Evolutionary conservation across 2,888 invertebrate species (phyloP).

Genomic region (Lacanobia wlatinum): DNA sequence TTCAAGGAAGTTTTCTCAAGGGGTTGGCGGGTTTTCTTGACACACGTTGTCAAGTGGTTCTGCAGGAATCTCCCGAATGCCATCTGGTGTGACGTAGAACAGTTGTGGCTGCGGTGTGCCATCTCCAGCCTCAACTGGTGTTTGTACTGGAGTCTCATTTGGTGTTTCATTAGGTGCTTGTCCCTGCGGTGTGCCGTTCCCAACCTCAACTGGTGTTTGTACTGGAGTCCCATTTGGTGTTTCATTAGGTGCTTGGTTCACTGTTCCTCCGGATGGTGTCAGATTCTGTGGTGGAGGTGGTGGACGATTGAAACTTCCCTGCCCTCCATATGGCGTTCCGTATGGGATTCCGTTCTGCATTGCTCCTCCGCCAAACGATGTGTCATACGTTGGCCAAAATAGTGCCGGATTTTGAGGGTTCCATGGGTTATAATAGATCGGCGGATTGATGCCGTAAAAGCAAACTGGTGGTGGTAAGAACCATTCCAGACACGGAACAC

Average conservation of each 20-base stretch:
- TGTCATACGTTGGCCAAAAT: no score
- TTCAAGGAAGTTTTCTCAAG: neutral
- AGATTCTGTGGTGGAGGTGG: neutral
- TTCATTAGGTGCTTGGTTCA: neutral
- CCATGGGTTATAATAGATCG: no score
- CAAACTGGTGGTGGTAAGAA: no score
- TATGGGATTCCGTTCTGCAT: no score
- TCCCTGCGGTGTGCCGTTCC: no score
- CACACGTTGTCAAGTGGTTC: neutral
- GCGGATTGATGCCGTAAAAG: no score
- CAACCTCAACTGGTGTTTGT: neutral
- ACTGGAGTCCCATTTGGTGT: neutral
- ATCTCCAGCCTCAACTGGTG: neutral
- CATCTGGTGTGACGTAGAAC: slow-evolving; percentile 11
- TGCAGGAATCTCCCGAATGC: slow-evolving; percentile 10
- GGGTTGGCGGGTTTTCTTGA: neutral
- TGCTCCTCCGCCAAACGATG: no score
- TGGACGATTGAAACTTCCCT: neutral
- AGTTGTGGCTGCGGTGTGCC: neutral
- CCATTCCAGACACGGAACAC: no score
- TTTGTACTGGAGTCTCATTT: neutral
- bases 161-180: neutral
- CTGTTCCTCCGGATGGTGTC: neutral
- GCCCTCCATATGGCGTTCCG: no score
- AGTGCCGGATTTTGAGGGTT: no score